phyloP scores from a whole-genome alignment of 1,140 invertebrate genomes.

The Latrodectus geometricus region DNA sequence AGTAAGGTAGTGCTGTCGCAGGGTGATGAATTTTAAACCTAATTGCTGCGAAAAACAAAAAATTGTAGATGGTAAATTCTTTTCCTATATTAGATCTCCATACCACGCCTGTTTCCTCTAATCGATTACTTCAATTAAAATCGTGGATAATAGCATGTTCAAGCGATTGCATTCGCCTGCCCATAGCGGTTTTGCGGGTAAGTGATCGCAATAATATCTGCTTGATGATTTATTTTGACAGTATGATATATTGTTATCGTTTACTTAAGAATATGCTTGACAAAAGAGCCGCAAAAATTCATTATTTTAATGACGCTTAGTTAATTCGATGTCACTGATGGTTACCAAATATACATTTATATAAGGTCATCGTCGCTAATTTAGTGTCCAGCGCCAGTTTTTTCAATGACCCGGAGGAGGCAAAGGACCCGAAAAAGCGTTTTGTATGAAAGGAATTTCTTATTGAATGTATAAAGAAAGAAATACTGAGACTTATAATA shows the following conservation, averaged over 20 bases:
- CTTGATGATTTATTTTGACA: slow-evolving; percentile 14
- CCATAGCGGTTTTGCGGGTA: background rate
- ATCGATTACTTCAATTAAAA: slow-evolving; percentile 20
- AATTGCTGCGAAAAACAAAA: slow-evolving; percentile 8
- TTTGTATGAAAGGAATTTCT: too few relatives aligned
- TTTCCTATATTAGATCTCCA: background rate
- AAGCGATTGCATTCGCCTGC: background rate
- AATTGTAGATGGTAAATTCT: background rate
- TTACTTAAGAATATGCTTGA: too few relatives aligned
- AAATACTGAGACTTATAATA: too few relatives aligned
- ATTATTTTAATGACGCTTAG: slow-evolving; percentile 3
- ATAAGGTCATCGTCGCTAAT: too few relatives aligned
- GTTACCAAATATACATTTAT: too few relatives aligned
- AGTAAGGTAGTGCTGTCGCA: background rate
- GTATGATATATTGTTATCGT: background rate
- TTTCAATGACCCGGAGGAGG: too few relatives aligned
- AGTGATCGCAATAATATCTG: slow-evolving; percentile 4
- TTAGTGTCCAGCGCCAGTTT: too few relatives aligned
- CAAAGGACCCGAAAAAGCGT: too few relatives aligned
- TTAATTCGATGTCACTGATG: too few relatives aligned
- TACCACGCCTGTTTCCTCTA: slow-evolving; percentile 5
- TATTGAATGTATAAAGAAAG: too few relatives aligned
- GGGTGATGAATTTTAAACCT: slow-evolving; percentile 9
- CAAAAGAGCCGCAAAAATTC: background rate
- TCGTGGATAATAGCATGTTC: slow-evolving; percentile 17